Base-by-base conservation (phyloP, 2,113 vertebrate species). In the Hydropotes inermis region DNA sequence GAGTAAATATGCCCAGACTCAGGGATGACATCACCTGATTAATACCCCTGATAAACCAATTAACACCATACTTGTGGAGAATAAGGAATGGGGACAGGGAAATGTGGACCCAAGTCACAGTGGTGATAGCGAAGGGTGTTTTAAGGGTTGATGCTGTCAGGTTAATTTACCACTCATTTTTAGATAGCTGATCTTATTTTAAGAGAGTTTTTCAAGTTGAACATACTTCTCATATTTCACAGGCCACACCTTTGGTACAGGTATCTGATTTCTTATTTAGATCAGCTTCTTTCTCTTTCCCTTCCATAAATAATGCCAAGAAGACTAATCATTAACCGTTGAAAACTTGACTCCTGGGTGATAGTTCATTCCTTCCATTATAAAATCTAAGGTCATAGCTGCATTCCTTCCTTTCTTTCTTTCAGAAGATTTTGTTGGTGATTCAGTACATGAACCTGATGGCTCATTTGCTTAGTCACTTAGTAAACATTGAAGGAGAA, bases 151-250 rank as follows among this genome's bases (percentile, higher is more conserved):
- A 70, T 21, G 1, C 50, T 87, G 45, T 81, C 70, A 58, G 39
- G 21, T 82, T 67, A 36, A 89, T 57, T 81, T 47, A 33, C 43
- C 33, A 52, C 19, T 94, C 54, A 86, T 15, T 9, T 39, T 54
- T 43, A 87, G 52, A 55, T 27, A 45, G 58, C 47, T 82, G 94
- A 60, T 50, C 14, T 1, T 70, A 74, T 92, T 97, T 95, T 39
- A 96, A 82, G 39, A n/a, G 47, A 85, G 21, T 23, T 96, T 95
- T 97, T 88, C 83, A 89, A 81, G 52, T 81, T 60, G 64, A 84
- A 67, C 64, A 28, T 87, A 91, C 9, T 91, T 87, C 28, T 97
- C 64, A 52, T 92, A 45, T 96, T 97, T 96, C 74, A 43, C 50
- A 86, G 92, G 17, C 52, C n/a, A 28, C 78, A n/a, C 4, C 78